Conservation (phyloP, 1,140 invertebrate species). For the Bombyx mori region DNA sequence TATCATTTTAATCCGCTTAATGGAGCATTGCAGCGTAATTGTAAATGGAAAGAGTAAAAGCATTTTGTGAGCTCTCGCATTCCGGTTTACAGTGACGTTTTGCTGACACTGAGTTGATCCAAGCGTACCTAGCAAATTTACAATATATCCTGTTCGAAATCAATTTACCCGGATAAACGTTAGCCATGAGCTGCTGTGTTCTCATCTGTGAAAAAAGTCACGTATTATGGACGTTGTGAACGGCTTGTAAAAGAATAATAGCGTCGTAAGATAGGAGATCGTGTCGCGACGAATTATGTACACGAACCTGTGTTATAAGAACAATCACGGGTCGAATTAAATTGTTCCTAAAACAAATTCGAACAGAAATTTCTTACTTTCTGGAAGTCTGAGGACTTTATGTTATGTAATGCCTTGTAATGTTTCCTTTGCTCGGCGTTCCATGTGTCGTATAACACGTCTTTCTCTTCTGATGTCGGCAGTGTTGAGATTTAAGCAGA, state of each 20-base stretch:
- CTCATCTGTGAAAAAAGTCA: constrained; percentile 34
- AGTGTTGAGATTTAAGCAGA: too few relatives aligned
- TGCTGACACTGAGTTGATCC: constrained; percentile 20
- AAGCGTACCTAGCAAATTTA: constrained; percentile 26
- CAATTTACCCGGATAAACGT: constrained; percentile 35
- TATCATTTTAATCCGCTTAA: background rate
- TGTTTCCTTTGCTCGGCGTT: too few relatives aligned
- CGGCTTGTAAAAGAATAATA: constrained; percentile 25
- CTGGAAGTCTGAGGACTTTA: too few relatives aligned
- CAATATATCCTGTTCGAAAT: constrained; percentile 35
- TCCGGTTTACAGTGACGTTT: constrained; percentile 10
- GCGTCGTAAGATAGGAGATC: constrained; percentile 23
- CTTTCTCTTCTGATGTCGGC: too few relatives aligned
- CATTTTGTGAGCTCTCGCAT: constrained; percentile 3
- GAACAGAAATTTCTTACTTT: too few relatives aligned
- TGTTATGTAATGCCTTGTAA: too few relatives aligned
- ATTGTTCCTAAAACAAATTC: background rate
- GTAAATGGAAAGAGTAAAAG: constrained; percentile 2
- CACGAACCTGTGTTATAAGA: background rate
- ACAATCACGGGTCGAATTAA: background rate
- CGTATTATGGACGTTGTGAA: constrained; percentile 28
- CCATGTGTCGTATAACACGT: too few relatives aligned
- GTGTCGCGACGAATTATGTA: constrained; percentile 8
- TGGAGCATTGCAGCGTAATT: background rate
- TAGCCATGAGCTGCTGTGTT: constrained; percentile 17